These are phyloP conservation scores for Achroia grisella DNA, from an alignment of 1,140 invertebrate genomes.

Conservation along the genomic window DNA sequence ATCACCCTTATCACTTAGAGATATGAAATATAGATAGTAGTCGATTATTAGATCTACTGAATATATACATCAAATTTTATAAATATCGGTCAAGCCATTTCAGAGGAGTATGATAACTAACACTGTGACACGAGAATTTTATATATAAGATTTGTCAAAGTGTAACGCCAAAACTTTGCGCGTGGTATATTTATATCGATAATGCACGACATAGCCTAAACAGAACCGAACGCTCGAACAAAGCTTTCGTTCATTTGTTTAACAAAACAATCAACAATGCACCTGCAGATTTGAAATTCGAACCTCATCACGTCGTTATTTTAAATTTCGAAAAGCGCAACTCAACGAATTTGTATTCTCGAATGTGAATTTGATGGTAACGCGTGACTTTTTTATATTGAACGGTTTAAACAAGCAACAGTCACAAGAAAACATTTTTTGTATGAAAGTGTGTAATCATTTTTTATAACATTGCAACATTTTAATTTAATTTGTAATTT, in stretches of 20 bases:
- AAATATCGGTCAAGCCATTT: no score
- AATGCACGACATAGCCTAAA: conserved; percentile 3
- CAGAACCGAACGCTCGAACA: not conserved
- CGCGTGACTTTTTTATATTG: not conserved
- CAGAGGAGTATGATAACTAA: no score
- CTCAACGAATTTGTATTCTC: conserved; percentile 26
- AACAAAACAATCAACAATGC: conserved; percentile 7
- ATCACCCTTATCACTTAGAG: no score
- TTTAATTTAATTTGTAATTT: no score
- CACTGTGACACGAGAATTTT: no score
- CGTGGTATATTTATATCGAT: conserved; percentile 5
- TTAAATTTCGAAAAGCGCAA: conserved; percentile 32
- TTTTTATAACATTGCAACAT: no score
- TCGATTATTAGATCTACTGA: no score
- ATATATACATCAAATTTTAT: no score
- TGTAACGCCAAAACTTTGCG: not conserved
- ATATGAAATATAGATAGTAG: no score
- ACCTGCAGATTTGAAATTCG: conserved; percentile 10
- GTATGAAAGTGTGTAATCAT: no score
- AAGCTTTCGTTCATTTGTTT: conserved; percentile 2
- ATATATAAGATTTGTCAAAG: not conserved
- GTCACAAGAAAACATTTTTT: no score
- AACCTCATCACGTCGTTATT: conserved; percentile 15
- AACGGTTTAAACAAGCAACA: no score
- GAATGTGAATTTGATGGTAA: conserved; percentile 21